phyloP scores from a whole-genome alignment of 1,140 invertebrate species.

The Conus ventricosus region DNA sequence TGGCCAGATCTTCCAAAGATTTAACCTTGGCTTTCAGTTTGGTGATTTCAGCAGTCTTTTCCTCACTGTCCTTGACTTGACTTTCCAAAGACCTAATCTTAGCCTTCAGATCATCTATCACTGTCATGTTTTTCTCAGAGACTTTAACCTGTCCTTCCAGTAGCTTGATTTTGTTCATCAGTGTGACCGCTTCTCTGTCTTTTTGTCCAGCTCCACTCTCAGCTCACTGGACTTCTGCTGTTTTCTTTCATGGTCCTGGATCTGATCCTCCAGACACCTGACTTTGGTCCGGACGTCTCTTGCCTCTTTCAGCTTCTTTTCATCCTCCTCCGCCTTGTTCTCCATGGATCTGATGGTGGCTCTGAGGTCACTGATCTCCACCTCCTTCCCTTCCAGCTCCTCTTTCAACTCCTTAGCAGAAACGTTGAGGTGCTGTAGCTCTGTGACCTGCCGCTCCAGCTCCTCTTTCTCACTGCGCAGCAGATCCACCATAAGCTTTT shows the following conservation, averaged over 20 bases:
- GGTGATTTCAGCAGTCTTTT: conserved; percentile 61
- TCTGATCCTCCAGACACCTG: conserved; percentile 73
- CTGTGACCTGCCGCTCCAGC: conserved; percentile 54
- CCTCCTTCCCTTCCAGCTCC: conserved; percentile 48
- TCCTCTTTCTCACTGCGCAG: conserved; percentile 44
- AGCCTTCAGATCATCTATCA: neutral
- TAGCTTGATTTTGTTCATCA: conserved; percentile 56
- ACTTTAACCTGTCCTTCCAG: neutral
- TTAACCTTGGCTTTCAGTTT: conserved; percentile 57
- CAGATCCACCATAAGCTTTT: conserved; percentile 21
- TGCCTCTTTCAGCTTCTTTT: conserved; percentile 39
- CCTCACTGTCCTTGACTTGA: conserved; percentile 78
- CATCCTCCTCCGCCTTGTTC: conserved; percentile 38
- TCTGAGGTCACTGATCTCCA: conserved; percentile 48
- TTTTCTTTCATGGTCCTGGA: conserved; percentile 77
- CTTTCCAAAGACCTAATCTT: conserved; percentile 58
- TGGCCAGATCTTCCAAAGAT: neutral
- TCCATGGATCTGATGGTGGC: conserved; percentile 47
- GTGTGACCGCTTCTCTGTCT: conserved; percentile 56
- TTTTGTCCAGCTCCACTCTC: conserved; percentile 44
- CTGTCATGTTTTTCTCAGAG: conserved; percentile 12
- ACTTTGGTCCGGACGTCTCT: neutral
- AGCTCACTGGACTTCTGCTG: conserved; percentile 73
- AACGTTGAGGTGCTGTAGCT: conserved; percentile 24
- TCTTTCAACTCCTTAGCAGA: conserved; percentile 39